Conservation (phyloP, 2,797 vertebrate genomes). For the Oreochromis grahami region DNA sequence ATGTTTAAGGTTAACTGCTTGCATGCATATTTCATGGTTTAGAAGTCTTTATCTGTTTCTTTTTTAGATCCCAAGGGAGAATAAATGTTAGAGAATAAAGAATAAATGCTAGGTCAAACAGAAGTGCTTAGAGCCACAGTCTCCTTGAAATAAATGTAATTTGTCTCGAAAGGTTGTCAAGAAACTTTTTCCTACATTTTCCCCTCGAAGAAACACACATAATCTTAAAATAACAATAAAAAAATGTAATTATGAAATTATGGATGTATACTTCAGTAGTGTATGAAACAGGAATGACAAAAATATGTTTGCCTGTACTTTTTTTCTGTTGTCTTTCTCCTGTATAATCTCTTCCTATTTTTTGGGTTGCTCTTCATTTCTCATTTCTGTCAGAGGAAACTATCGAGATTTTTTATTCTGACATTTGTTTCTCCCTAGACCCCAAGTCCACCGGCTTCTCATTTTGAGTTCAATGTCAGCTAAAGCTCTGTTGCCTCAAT, state of each 20-base stretch:
- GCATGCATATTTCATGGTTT: slow-evolving; percentile 64
- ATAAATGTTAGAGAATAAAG: not conserved
- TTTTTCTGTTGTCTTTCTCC: not conserved
- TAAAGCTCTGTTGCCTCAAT: slow-evolving; percentile 54
- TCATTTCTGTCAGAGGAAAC: slow-evolving; percentile 18
- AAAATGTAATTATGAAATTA: not conserved
- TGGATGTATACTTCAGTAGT: not conserved
- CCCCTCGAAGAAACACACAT: not conserved
- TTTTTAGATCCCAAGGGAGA: slow-evolving; percentile 16
- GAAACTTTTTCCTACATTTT: not conserved
- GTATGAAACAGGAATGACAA: not conserved
- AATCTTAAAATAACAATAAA: not conserved
- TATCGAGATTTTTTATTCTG: slow-evolving; percentile 23
- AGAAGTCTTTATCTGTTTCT: slow-evolving; percentile 23
- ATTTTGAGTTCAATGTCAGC: slow-evolving; percentile 55
- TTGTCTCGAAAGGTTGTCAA: not conserved
- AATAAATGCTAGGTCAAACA: not conserved
- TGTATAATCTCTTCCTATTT: not conserved
- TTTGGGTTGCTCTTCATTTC: not conserved
- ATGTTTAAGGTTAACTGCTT: slow-evolving; percentile 53
- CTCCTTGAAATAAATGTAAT: slow-evolving; percentile 6
- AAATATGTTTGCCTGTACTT: not conserved
- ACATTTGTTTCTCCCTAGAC: slow-evolving; percentile 40
- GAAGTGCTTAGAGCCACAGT: not conserved
- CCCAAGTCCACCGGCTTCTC: slow-evolving; percentile 30